Evolutionary conservation across 2,888 invertebrate species (phyloP).

Genomic region (Idaea biselata): DNA sequence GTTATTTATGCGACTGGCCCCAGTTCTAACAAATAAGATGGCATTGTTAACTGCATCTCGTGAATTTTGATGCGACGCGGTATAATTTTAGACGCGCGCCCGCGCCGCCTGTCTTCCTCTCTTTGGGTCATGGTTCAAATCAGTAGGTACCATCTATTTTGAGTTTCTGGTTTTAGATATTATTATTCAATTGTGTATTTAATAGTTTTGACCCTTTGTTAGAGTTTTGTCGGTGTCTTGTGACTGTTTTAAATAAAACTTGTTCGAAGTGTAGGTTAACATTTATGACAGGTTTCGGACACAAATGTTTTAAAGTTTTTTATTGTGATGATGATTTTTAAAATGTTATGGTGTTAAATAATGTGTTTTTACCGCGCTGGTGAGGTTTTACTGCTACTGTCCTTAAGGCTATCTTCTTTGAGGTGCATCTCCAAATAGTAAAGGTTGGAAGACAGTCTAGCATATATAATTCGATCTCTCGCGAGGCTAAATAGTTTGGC

Average conservation of each 20-base stretch:
- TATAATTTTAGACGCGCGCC: not conserved
- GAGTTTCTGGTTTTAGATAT: not conserved
- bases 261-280: not conserved
- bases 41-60: not conserved
- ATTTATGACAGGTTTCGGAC: not conserved
- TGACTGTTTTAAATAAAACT: not conserved
- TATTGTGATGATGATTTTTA: not conserved
- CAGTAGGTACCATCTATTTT: not conserved
- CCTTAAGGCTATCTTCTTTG: no score
- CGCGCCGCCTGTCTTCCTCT: not conserved
- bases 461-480: no score
- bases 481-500: no score
- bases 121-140: constrained; percentile 1
- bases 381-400: no score
- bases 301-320: not conserved
- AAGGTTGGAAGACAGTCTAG: no score
- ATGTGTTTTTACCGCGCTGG: no score
- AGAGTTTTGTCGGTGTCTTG: not conserved
- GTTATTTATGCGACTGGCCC: not conserved
- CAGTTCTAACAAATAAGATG: not conserved
- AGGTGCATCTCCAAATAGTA: no score
- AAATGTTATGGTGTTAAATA: not conserved
- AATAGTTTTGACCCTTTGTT: not conserved
- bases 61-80: not conserved
- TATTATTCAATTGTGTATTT: not conserved